Base-by-base conservation (phyloP, 2,113 vertebrate genomes). In the Protobothrops mucrosquamatus region DNA sequence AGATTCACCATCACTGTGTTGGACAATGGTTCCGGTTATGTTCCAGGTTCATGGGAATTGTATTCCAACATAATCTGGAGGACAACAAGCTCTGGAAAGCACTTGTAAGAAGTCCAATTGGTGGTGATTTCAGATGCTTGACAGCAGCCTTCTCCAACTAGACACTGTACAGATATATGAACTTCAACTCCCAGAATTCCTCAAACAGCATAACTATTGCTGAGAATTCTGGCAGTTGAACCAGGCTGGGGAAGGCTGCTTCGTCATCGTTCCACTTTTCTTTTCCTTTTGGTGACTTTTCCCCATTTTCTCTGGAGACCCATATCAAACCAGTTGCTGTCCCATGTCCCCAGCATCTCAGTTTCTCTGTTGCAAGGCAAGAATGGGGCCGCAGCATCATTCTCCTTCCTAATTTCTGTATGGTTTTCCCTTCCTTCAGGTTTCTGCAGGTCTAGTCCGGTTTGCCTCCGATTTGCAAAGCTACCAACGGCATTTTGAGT, bases 401-500 rank as follows among this genome's bases (percentile, higher is more conserved):
- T 59, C 64, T 85, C 81, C 26, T 46, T 22, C 11, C 11, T 46
- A 55, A 55, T 55, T 34, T 8, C n/a, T 8, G 11, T 89, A 15
- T 52, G 15, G 11, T 14, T 22, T 29, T 57, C 24, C 6, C n/a
- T 39, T 51, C 24, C 54, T 89, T 51, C 61, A 94, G 95, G 88
- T 93, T 39, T 55, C 94, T 15, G 92, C 87, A 9, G 94, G 93
- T 54, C 93, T 96, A 46, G 56, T 88, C 20, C 94, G 94, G 34
- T 94, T 95, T 56, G 94, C 91, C 23, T 91, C 90, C 1, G 95
- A 96, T 87, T 89, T 96, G 57, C 94, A 93, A 26, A 91, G 92
- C 51, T 96, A 96, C 85, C 95, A 96, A 48, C 93, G 93, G 46
- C 95, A 96, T 39, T 93, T 96, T 91, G 95, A 96, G 15, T 96